Evolutionary conservation across 1,140 invertebrate species (phyloP).

Genomic region (Diorhabda elongata): DNA sequence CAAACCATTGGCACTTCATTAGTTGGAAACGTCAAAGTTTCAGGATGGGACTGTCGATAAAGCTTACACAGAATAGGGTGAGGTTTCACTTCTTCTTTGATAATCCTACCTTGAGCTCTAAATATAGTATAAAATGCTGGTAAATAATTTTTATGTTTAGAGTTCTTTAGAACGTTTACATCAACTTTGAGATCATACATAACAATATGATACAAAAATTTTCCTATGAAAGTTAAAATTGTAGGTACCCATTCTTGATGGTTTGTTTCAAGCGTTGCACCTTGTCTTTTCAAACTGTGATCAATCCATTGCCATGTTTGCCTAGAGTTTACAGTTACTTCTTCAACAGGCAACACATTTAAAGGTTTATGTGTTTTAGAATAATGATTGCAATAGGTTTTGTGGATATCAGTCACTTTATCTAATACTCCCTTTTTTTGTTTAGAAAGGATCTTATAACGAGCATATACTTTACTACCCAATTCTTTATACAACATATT

Average conservation of each 20-base stretch:
- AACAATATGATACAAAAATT: conserved; percentile 84
- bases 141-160: conserved; percentile 52
- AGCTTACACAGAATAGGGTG: conserved; percentile 70
- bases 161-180: conserved; percentile 61
- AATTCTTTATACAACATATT: conserved; percentile 61
- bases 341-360: conserved; percentile 41
- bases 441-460: conserved; percentile 62
- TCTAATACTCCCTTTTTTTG: conserved; percentile 60
- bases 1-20: conserved; percentile 68
- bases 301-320: conserved; percentile 69
- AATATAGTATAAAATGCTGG: conserved; percentile 83
- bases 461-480: conserved; percentile 63
- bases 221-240: conserved; percentile 60
- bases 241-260: conserved; percentile 62
- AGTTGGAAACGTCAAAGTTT: conserved; percentile 67
- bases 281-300: conserved; percentile 52
- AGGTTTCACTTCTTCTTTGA: conserved; percentile 77
- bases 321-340: conserved; percentile 57
- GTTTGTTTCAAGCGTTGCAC: conserved; percentile 55
- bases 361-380: conserved; percentile 38
- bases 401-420: conserved; percentile 54
- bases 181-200: conserved; percentile 81
- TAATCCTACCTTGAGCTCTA: conserved; percentile 58
- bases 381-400: conserved; percentile 38
- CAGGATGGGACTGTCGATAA: conserved; percentile 61